Conservation (phyloP, 2,113 vertebrate genomes). For the Microtus pennsylvanicus region DNA sequence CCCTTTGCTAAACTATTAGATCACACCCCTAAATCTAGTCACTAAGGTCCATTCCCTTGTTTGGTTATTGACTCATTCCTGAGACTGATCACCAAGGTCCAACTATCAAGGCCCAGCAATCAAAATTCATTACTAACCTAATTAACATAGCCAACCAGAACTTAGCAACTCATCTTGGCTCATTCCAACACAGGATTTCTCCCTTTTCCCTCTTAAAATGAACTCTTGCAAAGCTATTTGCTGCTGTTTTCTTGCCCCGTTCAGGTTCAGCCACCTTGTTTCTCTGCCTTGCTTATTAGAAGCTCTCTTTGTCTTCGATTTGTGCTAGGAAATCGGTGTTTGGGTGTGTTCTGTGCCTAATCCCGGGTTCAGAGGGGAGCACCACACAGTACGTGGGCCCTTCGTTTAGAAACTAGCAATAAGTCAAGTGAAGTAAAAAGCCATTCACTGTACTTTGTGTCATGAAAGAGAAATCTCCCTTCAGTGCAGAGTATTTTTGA, state of each 20-base stretch:
- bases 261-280: background rate
- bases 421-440: conserved; percentile 34
- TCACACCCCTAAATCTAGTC: background rate
- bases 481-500: background rate
- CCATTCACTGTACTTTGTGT: background rate
- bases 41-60: background rate
- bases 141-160: background rate
- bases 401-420: background rate
- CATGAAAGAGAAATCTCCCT: background rate
- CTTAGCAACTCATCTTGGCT: background rate
- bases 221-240: background rate
- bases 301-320: background rate
- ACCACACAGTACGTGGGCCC: background rate
- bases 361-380: background rate
- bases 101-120: background rate
- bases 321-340: background rate
- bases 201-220: background rate
- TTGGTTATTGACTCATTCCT: background rate
- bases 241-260: background rate
- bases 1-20: background rate
- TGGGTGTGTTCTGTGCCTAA: background rate
- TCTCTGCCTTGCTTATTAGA: background rate
- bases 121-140: background rate
- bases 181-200: background rate
- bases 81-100: background rate